Evolutionary conservation across 2,113 vertebrate genomes (phyloP).

Genomic region (Carettochelys insculpta): DNA sequence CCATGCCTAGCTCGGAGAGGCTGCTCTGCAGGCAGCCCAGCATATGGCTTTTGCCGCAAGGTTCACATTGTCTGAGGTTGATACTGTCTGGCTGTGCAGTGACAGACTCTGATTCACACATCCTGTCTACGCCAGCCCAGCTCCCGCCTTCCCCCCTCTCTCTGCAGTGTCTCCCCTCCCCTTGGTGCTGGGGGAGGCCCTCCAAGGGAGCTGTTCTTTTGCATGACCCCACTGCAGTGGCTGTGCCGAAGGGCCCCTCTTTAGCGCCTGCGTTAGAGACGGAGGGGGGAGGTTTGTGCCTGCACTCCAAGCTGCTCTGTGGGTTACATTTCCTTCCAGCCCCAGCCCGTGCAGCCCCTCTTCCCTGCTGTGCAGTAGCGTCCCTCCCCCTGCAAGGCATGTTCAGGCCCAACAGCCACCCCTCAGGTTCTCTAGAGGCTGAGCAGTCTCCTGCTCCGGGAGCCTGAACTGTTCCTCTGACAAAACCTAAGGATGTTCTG

Average conservation of each 20-base stretch:
- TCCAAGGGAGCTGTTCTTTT: background rate
- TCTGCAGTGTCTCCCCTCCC: background rate
- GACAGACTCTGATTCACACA: background rate
- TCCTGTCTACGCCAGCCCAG: no score
- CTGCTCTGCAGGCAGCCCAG: background rate
- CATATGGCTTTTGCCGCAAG: background rate
- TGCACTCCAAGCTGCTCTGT: background rate
- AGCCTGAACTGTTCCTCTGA: no score
- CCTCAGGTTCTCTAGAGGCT: background rate
- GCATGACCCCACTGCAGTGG: background rate
- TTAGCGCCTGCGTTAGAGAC: no score
- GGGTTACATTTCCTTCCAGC: background rate
- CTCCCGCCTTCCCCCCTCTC: background rate
- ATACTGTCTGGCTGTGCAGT: background rate
- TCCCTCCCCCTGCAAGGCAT: rapidly evolving
- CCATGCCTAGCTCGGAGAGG: background rate
- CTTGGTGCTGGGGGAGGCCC: background rate
- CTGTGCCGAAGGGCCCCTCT: background rate
- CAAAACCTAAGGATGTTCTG: background rate
- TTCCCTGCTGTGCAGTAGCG: background rate
- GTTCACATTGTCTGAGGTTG: background rate
- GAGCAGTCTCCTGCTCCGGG: background rate
- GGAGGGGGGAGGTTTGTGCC: background rate
- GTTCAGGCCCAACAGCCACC: background rate
- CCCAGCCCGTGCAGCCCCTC: background rate